Conservation (phyloP, 2,797 vertebrate species). For the Natrix natrix region DNA sequence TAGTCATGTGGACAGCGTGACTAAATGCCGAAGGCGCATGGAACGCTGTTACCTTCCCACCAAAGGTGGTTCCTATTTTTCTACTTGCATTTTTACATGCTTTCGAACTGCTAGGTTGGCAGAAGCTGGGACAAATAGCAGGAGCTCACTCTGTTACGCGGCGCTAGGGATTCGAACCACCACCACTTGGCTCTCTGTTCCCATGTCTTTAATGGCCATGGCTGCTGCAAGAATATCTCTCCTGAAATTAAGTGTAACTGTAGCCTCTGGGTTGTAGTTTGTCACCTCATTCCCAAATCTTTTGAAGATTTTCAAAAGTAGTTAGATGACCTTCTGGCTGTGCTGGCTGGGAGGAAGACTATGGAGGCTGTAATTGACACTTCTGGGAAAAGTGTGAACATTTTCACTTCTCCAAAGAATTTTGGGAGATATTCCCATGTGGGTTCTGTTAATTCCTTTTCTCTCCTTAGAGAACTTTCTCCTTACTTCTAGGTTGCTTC, state of each 20-base stretch:
- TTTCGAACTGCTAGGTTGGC: too few species aligned
- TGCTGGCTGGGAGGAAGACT: not conserved
- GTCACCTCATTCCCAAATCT: not conserved
- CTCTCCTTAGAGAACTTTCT: not conserved
- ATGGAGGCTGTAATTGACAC: not conserved
- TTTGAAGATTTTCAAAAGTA: not conserved
- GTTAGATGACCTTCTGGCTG: not conserved
- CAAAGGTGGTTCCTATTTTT: too few species aligned
- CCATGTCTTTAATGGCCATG: not conserved
- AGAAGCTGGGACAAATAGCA: too few species aligned
- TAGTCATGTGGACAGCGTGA: too few species aligned
- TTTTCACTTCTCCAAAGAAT: not conserved
- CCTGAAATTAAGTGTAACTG: not conserved
- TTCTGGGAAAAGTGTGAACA: not conserved
- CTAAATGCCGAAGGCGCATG: too few species aligned
- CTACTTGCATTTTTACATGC: too few species aligned
- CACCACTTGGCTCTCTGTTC: not conserved
- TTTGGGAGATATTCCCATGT: not conserved
- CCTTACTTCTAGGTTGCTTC: too few species aligned
- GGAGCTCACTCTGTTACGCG: too few species aligned
- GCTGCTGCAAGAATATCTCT: not conserved
- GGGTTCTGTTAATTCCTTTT: not conserved
- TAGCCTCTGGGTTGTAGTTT: not conserved
- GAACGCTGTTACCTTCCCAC: too few species aligned
- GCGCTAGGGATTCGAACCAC: too few species aligned